phyloP scores from a whole-genome alignment of 2,797 vertebrate species.

The Etheostoma nigrum region DNA sequence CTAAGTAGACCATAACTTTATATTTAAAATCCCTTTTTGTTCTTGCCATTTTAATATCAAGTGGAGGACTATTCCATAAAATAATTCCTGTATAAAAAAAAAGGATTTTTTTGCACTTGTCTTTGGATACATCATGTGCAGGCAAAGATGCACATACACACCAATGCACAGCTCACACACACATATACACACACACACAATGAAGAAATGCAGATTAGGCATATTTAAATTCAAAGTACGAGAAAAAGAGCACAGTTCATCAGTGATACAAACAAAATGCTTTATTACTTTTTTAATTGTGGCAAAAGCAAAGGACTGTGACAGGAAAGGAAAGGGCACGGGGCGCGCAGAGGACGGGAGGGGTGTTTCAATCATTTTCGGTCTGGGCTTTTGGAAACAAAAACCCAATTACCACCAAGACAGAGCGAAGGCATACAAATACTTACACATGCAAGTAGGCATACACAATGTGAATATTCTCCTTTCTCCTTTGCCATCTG shows the following conservation, averaged over 20 bases:
- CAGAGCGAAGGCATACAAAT: neutral
- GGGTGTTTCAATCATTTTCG: constrained; percentile 38
- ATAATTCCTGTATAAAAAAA: too few relatives aligned
- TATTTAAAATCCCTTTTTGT: too few relatives aligned
- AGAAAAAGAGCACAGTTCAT: constrained; percentile 43
- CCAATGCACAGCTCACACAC: neutral
- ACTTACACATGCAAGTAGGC: constrained; percentile 1
- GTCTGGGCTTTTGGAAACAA: constrained; percentile 37
- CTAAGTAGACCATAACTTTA: too few relatives aligned
- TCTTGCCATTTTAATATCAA: too few relatives aligned
- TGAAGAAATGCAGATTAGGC: neutral
- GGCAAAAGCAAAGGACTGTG: constrained; percentile 42
- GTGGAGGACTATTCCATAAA: too few relatives aligned
- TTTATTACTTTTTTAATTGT: constrained; percentile 71
- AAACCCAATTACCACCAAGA: constrained; percentile 46
- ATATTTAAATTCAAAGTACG: constrained; percentile 28
- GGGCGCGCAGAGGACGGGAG: constrained; percentile 16
- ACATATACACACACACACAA: neutral
- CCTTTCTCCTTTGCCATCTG: neutral
- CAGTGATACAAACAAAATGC: constrained; percentile 43
- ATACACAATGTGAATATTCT: neutral
- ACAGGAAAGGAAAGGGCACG: constrained; percentile 40
- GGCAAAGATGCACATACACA: constrained; percentile 1
- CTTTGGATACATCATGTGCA: neutral
- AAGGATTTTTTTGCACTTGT: too few relatives aligned